phyloP scores from a whole-genome alignment of 2,888 invertebrate genomes.

The Dioctria linearis region DNA sequence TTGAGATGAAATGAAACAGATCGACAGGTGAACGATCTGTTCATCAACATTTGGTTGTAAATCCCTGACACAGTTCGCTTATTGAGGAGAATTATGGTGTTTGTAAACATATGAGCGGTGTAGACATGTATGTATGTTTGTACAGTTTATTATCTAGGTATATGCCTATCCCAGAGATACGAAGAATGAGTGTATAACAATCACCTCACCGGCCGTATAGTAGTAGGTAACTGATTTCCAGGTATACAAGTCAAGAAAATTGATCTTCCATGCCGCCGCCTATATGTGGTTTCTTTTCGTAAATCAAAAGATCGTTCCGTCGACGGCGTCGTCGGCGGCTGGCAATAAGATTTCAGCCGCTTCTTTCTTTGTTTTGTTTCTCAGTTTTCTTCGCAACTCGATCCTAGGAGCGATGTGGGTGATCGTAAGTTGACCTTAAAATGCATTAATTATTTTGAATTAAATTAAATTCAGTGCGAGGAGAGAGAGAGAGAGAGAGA shows the following conservation, averaged over 20 bases:
- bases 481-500: no score
- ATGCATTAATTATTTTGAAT: slow-evolving; percentile 46
- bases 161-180: not conserved
- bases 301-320: slow-evolving; percentile 16
- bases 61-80: slow-evolving; percentile 41
- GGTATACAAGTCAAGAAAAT: slow-evolving; percentile 30
- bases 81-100: not conserved
- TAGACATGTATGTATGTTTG: no score
- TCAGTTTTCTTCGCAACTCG: not conserved
- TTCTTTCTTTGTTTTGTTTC: slow-evolving; percentile 1
- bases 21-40: slow-evolving; percentile 32
- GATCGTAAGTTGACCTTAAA: slow-evolving; percentile 38
- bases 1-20: not conserved
- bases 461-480: slow-evolving; percentile 11
- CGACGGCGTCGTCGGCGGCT: not conserved
- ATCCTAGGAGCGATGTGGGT: slow-evolving; percentile 45
- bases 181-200: slow-evolving; percentile 7
- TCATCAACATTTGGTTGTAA: slow-evolving; percentile 26
- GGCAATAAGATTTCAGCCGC: not conserved
- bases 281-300: slow-evolving; percentile 6
- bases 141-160: no score
- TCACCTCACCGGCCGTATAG: not conserved
- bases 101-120: not conserved
- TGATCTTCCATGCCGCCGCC: slow-evolving; percentile 18
- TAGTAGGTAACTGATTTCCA: slow-evolving; percentile 32